Conservation (phyloP, 2,888 invertebrate genomes). For the Empis livida region DNA sequence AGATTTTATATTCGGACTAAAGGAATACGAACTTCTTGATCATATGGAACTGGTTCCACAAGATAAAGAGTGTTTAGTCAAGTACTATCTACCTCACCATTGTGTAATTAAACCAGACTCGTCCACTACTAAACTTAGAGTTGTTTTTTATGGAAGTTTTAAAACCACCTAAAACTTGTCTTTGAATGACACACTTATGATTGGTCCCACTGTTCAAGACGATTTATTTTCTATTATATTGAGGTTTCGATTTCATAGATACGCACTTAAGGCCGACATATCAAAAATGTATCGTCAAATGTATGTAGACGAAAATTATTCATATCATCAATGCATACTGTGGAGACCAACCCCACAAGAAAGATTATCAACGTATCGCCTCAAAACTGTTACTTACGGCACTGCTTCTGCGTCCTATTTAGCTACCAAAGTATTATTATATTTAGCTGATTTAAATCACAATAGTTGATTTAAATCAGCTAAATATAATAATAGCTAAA, state of each 20-base stretch:
- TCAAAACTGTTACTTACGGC: conserved; percentile 12
- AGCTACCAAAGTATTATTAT: conserved; percentile 6
- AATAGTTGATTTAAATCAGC: no score
- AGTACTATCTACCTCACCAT: conserved; percentile 13
- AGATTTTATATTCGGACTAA: conserved; percentile 9
- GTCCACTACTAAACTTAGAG: conserved; percentile 1
- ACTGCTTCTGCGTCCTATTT: conserved; percentile 8
- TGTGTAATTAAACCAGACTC: conserved; percentile 8
- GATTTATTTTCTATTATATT: conserved; percentile 8
- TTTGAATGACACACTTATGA: conserved; percentile 3
- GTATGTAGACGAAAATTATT: conserved; percentile 6
- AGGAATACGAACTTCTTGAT: conserved; percentile 10
- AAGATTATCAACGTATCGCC: conserved; percentile 4
- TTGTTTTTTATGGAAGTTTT: conserved; percentile 7
- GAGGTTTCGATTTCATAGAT: background rate
- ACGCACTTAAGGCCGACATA: conserved; percentile 15
- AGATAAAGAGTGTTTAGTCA: background rate
- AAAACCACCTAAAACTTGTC: conserved; percentile 3
- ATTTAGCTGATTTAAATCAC: background rate
- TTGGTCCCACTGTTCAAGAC: conserved; percentile 8
- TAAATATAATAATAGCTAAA: no score
- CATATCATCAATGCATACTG: conserved; percentile 11
- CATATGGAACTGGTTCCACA: conserved; percentile 11
- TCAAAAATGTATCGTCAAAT: conserved; percentile 17
- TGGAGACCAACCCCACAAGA: conserved; percentile 7